Conservation (phyloP, 2,113 vertebrate species). For the Phasianus colchicus region DNA sequence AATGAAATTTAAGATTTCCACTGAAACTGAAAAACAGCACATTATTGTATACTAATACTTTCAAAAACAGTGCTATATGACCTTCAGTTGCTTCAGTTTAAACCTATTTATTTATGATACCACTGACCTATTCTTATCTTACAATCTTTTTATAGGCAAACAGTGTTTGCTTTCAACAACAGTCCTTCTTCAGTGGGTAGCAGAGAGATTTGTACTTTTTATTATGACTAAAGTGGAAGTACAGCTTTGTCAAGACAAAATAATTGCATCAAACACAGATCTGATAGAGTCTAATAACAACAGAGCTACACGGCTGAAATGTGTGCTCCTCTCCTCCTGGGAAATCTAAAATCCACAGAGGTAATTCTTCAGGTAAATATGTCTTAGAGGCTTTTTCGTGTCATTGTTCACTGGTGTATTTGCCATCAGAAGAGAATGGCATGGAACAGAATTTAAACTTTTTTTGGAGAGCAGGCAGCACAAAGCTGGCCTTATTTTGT, state of each 20-base stretch:
- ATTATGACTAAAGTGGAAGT: background rate
- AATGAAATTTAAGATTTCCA: background rate
- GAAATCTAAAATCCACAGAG: slow-evolving; percentile 68
- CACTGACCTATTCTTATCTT: background rate
- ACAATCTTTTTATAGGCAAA: background rate
- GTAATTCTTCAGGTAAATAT: slow-evolving; percentile 48
- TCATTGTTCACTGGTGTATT: slow-evolving; percentile 51
- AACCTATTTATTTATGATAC: background rate
- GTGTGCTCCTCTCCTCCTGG: slow-evolving; percentile 11
- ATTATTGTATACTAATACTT: background rate
- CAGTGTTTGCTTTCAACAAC: background rate
- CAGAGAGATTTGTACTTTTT: background rate
- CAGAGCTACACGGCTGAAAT: slow-evolving; percentile 52
- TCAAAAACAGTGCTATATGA: background rate
- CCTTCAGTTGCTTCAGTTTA: background rate
- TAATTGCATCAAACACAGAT: slow-evolving; percentile 54
- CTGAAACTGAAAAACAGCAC: background rate
- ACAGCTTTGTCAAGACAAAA: slow-evolving; percentile 45
- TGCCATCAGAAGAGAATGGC: background rate
- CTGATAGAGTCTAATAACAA: slow-evolving; percentile 38
- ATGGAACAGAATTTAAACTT: slow-evolving; percentile 46
- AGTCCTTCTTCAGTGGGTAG: background rate
- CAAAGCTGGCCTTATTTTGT: slow-evolving; percentile 19
- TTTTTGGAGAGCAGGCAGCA: slow-evolving; percentile 48
- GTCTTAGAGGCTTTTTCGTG: slow-evolving; percentile 54